Evolutionary conservation across 2,888 invertebrate genomes (phyloP).

Genomic region (Coenonympha glycerion): DNA sequence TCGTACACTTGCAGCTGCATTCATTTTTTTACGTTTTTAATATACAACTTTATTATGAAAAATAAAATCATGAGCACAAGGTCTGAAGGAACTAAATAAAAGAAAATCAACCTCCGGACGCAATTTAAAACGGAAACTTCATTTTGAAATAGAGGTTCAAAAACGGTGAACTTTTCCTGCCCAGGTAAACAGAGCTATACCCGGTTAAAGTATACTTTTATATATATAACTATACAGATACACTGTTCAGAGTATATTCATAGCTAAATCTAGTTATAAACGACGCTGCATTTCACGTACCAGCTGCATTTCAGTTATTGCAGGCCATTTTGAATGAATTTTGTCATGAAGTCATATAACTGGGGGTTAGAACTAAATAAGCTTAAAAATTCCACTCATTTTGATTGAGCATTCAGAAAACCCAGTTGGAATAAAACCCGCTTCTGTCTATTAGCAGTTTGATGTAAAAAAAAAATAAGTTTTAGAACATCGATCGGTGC

Average conservation of each 20-base stretch:
- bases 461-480: too few relatives aligned
- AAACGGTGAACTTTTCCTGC: neutral
- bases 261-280: neutral
- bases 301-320: constrained; percentile 6
- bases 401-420: too few relatives aligned
- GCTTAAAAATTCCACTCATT: too few relatives aligned
- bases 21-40: too few relatives aligned
- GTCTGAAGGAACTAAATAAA: neutral
- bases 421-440: too few relatives aligned
- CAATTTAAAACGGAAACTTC: neutral
- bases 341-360: neutral
- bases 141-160: neutral
- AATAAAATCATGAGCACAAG: neutral
- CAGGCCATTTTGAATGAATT: neutral
- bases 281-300: neutral
- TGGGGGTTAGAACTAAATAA: too few relatives aligned
- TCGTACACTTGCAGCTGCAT: too few relatives aligned
- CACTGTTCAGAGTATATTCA: neutral
- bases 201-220: too few relatives aligned
- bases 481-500: too few relatives aligned
- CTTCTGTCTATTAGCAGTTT: too few relatives aligned
- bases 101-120: neutral
- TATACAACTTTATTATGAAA: neutral
- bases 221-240: neutral
- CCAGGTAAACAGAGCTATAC: neutral